Conservation (phyloP, 2,797 vertebrate species). For the Simalia tracyae region DNA sequence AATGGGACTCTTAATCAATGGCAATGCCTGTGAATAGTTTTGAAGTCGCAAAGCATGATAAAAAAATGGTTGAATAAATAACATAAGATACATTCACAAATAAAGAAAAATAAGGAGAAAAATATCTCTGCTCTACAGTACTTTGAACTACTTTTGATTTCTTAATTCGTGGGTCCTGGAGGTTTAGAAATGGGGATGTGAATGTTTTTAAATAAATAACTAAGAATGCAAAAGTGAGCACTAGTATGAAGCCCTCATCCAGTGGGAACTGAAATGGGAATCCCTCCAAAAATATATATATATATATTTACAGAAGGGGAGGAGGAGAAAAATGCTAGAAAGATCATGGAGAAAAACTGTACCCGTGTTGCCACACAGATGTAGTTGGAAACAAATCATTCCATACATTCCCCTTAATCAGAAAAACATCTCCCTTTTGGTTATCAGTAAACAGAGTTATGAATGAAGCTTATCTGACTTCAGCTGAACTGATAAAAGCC, state of each 20-base stretch:
- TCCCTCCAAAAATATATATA: neutral
- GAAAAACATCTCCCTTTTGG: too few species aligned
- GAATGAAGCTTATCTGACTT: neutral
- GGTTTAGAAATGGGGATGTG: neutral
- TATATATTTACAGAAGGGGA: neutral
- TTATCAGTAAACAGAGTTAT: neutral
- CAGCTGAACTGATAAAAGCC: neutral
- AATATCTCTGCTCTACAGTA: neutral
- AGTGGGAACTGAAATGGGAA: neutral
- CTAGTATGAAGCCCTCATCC: neutral
- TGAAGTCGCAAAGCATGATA: neutral
- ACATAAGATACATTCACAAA: neutral
- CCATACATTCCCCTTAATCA: too few species aligned
- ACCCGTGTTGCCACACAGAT: too few species aligned
- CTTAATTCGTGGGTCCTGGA: neutral
- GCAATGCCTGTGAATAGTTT: neutral
- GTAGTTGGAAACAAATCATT: too few species aligned
- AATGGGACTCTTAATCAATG: neutral
- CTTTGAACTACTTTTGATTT: neutral
- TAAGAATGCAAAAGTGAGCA: neutral
- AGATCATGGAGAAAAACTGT: neutral
- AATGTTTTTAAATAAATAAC: neutral
- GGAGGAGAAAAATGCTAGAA: neutral
- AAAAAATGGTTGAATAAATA: neutral
- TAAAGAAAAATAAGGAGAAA: too few species aligned